phyloP scores from a whole-genome alignment of 2,113 vertebrate genomes.

The Phylloscopus whistleri region DNA sequence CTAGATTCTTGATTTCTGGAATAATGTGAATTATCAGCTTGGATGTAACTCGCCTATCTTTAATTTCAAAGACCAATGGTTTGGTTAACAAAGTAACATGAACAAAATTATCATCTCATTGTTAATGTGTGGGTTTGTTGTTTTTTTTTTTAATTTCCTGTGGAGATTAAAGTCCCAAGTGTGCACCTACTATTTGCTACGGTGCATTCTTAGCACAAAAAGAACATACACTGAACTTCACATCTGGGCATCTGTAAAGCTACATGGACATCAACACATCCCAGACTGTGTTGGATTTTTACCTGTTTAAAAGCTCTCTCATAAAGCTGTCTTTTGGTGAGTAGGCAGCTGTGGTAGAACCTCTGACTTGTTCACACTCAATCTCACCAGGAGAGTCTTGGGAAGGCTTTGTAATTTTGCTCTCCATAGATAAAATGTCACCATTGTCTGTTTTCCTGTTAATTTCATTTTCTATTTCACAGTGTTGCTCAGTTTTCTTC shows the following conservation, averaged over 20 bases:
- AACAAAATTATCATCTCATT: constrained; percentile 61
- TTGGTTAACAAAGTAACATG: constrained; percentile 64
- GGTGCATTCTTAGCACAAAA: neutral
- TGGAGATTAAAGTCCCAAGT: constrained; percentile 25
- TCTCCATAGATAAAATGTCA: constrained; percentile 61
- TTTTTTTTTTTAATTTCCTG: neutral
- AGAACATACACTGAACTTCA: neutral
- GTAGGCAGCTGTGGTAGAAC: constrained; percentile 47
- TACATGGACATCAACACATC: neutral
- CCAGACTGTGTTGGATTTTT: neutral
- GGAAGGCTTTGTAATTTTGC: constrained; percentile 25
- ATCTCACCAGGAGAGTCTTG: neutral
- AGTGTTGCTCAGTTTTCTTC: constrained; percentile 77
- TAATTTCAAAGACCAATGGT: constrained; percentile 70
- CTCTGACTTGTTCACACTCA: constrained; percentile 48
- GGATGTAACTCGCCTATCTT: constrained; percentile 59
- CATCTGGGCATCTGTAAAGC: neutral
- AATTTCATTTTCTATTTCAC: constrained; percentile 71
- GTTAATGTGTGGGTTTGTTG: neutral
- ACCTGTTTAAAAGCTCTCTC: constrained; percentile 89
- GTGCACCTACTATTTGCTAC: neutral
- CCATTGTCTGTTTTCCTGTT: constrained; percentile 47
- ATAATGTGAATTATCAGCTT: constrained; percentile 53
- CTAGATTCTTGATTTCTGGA: constrained; percentile 27
- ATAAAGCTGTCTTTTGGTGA: constrained; percentile 83